Evolutionary conservation across 1,140 invertebrate genomes (phyloP).

Genomic region (Mylabris phalerata): DNA sequence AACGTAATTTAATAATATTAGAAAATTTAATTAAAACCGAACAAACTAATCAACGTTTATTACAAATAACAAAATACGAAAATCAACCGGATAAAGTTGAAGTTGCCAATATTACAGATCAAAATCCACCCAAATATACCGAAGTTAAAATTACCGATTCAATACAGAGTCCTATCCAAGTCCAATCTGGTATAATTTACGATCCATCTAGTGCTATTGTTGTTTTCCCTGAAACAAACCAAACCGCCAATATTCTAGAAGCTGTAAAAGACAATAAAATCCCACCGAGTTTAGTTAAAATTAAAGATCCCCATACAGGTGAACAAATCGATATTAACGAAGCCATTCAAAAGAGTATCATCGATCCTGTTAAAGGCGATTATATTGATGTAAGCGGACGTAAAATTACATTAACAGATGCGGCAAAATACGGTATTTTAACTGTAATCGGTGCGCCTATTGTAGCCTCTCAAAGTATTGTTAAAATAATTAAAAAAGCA

Average conservation of each 20-base stretch:
- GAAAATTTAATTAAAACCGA: conserved; percentile 45
- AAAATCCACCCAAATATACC: conserved; percentile 41
- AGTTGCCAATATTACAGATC: conserved; percentile 48
- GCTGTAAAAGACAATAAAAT: conserved; percentile 63
- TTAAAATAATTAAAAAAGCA: conserved; percentile 50
- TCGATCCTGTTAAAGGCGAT: conserved; percentile 65
- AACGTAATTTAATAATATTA: conserved; percentile 57
- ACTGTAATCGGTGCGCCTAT: conserved; percentile 64
- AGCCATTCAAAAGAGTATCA: conserved; percentile 66
- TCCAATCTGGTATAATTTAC: conserved; percentile 63
- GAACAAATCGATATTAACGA: conserved; percentile 65
- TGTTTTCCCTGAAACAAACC: conserved; percentile 62
- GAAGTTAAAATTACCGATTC: conserved; percentile 32
- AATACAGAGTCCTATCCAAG: conserved; percentile 55
- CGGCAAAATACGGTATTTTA: conserved; percentile 65
- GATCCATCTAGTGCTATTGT: conserved; percentile 66
- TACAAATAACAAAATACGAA: conserved; percentile 55
- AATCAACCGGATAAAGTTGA: conserved; percentile 62
- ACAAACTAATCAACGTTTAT: conserved; percentile 47
- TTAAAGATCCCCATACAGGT: conserved; percentile 68
- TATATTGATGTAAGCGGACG: conserved; percentile 59
- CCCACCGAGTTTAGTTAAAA: conserved; percentile 58
- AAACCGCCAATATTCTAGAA: conserved; percentile 60
- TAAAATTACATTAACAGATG: conserved; percentile 64
- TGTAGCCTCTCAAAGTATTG: conserved; percentile 52